These are phyloP conservation scores for Meta bourneti DNA, from an alignment of 2,888 invertebrate species.

Conservation along the genomic window DNA sequence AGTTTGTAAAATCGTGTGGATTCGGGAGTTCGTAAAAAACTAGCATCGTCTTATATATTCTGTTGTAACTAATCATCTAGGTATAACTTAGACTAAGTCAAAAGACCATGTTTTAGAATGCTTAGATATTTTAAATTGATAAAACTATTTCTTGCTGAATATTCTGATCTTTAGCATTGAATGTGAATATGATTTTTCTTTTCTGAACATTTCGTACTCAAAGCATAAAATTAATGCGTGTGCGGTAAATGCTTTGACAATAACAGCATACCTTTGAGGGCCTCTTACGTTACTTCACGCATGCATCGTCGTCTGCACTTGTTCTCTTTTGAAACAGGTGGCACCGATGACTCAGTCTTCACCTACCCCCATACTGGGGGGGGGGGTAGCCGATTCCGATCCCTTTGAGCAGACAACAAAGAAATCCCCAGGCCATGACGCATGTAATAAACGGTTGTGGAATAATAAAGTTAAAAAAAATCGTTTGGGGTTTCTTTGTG, in stretches of 20 bases:
- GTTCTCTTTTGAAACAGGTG: conserved; percentile 51
- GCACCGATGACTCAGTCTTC: conserved; percentile 47
- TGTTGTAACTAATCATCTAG: no score
- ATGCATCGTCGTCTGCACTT: conserved; percentile 22
- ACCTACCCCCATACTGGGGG: not conserved
- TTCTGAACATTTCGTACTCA: no score
- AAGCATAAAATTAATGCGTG: no score
- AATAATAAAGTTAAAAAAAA: conserved; percentile 16
- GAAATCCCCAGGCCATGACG: conserved; percentile 9
- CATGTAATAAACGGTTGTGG: conserved; percentile 43
- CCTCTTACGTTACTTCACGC: conserved; percentile 9
- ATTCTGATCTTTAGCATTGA: no score
- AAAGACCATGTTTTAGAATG: no score
- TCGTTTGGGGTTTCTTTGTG: conserved; percentile 10
- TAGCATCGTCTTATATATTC: no score
- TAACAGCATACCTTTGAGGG: conserved; percentile 10
- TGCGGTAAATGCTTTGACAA: not conserved
- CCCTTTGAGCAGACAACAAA: not conserved
- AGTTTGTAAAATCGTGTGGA: no score
- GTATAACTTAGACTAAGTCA: no score
- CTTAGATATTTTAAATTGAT: no score
- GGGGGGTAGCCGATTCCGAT: not conserved
- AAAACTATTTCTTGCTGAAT: no score
- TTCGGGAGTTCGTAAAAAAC: no score
- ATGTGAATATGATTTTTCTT: no score